A percentile compares a stretch with the other conserved stretches of the same genome.
Evolutionary conservation across 2,113 vertebrate genomes (phyloP).

Genomic region (Arenaria interpres): DNA sequence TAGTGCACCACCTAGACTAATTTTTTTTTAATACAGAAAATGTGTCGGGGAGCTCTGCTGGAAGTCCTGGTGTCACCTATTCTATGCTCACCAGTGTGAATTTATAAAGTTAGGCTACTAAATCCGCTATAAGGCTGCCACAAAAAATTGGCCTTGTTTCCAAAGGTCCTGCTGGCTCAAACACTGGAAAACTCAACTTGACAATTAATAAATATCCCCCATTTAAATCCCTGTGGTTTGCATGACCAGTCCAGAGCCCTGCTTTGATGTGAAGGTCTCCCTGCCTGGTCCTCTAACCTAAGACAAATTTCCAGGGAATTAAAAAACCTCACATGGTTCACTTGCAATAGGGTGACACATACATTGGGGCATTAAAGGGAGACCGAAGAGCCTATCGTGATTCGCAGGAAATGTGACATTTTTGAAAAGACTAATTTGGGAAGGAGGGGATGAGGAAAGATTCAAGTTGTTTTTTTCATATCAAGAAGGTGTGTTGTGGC

Average conservation of each 20-base stretch:
- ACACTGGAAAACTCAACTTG: background rate
- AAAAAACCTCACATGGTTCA: background rate
- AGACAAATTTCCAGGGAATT: background rate
- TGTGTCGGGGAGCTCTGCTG: background rate
- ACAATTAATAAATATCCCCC: background rate
- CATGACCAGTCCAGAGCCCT: background rate
- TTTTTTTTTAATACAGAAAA: background rate
- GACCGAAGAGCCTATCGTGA: background rate
- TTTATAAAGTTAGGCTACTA: background rate
- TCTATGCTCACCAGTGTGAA: background rate
- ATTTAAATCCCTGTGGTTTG: background rate
- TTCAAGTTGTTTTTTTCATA: background rate
- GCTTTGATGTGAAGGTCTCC: background rate
- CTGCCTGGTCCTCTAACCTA: background rate
- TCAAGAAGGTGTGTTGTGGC: background rate
- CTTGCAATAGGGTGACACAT: background rate
- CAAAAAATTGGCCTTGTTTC: background rate
- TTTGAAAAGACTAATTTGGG: background rate
- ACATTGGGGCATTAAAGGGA: background rate
- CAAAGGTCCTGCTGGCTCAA: background rate
- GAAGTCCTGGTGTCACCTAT: slow-evolving; percentile 1
- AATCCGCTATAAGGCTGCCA: background rate
- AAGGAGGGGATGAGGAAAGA: background rate
- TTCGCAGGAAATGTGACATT: background rate
- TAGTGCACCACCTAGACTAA: background rate